Percentiles rank a stretch among this genome's conserved stretches.
Evolutionary conservation across 2,888 invertebrate species (phyloP).

Genomic region (Ochropleura leucogaster): DNA sequence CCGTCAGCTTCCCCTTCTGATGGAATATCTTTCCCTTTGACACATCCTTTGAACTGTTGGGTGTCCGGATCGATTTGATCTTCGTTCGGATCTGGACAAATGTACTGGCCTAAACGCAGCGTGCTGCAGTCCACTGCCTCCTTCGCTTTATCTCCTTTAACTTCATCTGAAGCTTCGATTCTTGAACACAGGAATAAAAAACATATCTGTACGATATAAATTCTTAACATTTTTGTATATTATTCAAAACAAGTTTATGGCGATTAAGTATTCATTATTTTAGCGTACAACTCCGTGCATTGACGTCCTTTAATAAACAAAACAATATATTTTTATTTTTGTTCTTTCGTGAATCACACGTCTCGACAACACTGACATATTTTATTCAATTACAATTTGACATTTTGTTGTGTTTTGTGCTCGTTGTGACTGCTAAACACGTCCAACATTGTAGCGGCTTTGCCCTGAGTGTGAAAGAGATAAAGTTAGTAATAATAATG

Average conservation of each 20-base stretch:
- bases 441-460: background rate
- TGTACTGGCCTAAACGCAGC: conserved; percentile 94
- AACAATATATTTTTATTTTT: conserved; percentile 21
- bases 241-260: background rate
- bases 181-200: conserved; percentile 68
- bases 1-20: conserved; percentile 95
- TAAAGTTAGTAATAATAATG: background rate
- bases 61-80: conserved; percentile 96
- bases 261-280: conserved; percentile 30
- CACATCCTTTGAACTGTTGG: conserved; percentile 96
- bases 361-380: conserved; percentile 7
- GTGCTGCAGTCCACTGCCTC: conserved; percentile 92
- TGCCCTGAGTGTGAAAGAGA: conserved; percentile 7
- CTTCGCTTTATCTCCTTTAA: conserved; percentile 73
- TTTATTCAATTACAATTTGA: background rate
- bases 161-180: conserved; percentile 79
- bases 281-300: background rate
- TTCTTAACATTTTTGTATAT: conserved; percentile 50
- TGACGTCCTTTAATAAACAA: background rate
- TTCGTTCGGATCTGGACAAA: conserved; percentile 94
- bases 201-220: conserved; percentile 61
- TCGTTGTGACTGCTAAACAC: background rate
- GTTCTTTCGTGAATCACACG: conserved; percentile 4
- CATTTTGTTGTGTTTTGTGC: background rate
- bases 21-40: conserved; percentile 85